phyloP scores from a whole-genome alignment of 2,113 vertebrate genomes.

The Lepidothrix coronata region DNA sequence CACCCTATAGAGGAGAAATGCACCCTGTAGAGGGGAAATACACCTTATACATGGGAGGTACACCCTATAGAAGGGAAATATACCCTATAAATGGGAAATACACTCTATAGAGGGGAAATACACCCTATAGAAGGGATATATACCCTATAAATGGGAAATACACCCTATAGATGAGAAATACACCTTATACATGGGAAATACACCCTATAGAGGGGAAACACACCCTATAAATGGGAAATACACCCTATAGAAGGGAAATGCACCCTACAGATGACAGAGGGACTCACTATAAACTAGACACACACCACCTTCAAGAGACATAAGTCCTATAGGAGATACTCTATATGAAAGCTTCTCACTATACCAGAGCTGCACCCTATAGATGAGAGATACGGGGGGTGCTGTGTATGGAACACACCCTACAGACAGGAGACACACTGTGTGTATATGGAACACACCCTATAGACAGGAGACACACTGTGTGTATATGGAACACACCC shows the following conservation, averaged over 20 bases:
- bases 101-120: fast-evolving
- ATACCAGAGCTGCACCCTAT: no score
- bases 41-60: neutral
- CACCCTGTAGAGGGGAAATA: neutral
- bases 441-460: no score
- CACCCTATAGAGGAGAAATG: neutral
- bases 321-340: no score
- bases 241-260: neutral
- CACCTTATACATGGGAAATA: neutral
- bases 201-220: neutral
- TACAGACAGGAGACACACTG: no score
- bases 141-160: no score
- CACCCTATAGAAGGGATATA: neutral
- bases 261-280: neutral
- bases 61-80: neutral
- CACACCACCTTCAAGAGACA: no score
- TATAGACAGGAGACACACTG: no score
- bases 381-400: no score
- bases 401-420: no score
- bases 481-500: no score
- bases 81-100: neutral
- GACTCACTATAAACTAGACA: no score
- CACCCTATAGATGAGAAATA: neutral
- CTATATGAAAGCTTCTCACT: no score
- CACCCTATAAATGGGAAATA: neutral